These are phyloP conservation scores for Trachurus trachurus DNA, from an alignment of 2,797 vertebrate genomes.

Conservation along the genomic window DNA sequence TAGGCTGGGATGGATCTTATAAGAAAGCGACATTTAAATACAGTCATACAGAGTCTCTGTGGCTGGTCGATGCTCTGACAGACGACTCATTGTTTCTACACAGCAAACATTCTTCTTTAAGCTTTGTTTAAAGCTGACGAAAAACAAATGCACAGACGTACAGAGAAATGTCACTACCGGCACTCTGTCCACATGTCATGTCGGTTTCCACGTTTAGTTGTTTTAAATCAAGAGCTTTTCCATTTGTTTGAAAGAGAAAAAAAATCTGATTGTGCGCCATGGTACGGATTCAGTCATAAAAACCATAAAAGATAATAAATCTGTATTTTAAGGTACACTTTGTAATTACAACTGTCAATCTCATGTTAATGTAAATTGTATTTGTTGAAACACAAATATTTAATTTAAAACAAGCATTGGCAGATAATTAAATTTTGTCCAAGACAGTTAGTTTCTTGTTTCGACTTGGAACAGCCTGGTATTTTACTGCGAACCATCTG, in stretches of 20 bases:
- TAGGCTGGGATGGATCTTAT: constrained; percentile 68
- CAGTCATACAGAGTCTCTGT: constrained; percentile 53
- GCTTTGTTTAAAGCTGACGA: constrained; percentile 13
- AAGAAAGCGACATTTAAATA: constrained; percentile 63
- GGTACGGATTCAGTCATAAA: constrained; percentile 33
- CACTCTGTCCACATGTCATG: constrained; percentile 16
- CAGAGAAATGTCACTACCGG: constrained; percentile 34
- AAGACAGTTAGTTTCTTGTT: neutral
- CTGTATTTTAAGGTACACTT: constrained; percentile 29
- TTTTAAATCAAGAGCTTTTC: neutral
- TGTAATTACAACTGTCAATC: neutral
- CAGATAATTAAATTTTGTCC: constrained; percentile 11
- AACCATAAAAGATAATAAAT: constrained; percentile 5
- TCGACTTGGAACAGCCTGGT: neutral
- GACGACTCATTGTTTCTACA: constrained; percentile 27
- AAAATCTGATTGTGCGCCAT: constrained; percentile 27
- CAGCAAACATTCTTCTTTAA: constrained; percentile 37
- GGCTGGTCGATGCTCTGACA: constrained; percentile 21
- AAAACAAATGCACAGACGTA: constrained; percentile 5
- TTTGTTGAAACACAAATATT: constrained; percentile 12
- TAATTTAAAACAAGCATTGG: neutral
- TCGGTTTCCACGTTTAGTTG: neutral
- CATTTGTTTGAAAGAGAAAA: neutral
- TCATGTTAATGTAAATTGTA: neutral
- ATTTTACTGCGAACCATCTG: neutral